Evolutionary conservation across 2,888 invertebrate genomes (phyloP).

Genomic region (Allacma fusca): DNA sequence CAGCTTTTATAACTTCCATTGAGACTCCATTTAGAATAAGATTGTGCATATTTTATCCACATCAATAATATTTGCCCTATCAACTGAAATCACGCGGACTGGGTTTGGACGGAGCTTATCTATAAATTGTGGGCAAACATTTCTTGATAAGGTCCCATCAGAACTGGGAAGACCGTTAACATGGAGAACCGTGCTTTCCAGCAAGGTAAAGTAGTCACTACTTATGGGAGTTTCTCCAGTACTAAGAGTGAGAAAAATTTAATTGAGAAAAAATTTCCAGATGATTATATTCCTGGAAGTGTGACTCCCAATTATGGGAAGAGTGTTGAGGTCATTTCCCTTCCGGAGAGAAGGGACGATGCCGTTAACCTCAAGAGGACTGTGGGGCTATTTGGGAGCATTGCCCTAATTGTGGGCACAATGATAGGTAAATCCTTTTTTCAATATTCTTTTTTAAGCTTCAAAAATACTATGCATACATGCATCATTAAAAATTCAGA

Average conservation of each 20-base stretch:
- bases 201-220: not conserved
- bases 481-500: not conserved
- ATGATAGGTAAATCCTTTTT: slow-evolving; percentile 76
- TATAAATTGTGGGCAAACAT: too few relatives aligned
- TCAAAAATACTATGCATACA: not conserved
- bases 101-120: too few relatives aligned
- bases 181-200: slow-evolving; percentile 2
- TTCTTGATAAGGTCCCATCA: too few relatives aligned
- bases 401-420: slow-evolving; percentile 84
- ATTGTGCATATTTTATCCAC: too few relatives aligned
- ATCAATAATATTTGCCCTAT: too few relatives aligned
- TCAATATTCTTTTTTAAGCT: not conserved
- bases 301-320: not conserved
- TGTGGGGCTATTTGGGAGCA: slow-evolving; percentile 86
- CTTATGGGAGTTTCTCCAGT: not conserved
- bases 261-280: too few relatives aligned
- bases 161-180: not conserved
- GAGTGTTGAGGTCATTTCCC: not conserved
- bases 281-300: slow-evolving; percentile 6
- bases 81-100: too few relatives aligned
- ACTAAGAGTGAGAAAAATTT: not conserved
- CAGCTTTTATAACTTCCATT: too few relatives aligned
- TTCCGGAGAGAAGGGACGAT: not conserved
- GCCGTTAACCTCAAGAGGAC: slow-evolving; percentile 19
- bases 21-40: too few relatives aligned